Conservation (phyloP, 2,888 invertebrate species). For the Agrochola circellaris region DNA sequence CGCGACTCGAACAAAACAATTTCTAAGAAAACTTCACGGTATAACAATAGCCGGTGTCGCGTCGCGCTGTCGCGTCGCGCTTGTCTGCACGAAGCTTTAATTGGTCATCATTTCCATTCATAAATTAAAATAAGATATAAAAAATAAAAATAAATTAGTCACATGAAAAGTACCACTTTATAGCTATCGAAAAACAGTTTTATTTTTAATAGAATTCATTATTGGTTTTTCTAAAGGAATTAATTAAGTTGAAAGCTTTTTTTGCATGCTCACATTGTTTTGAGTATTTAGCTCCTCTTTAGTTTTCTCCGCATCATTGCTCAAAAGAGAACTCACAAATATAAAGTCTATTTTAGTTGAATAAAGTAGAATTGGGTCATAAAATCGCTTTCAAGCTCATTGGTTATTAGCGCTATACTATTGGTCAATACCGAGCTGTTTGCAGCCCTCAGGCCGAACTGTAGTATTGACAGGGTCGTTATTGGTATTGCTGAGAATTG, state of each 20-base stretch:
- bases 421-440: conserved; percentile 28
- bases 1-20: too few species aligned
- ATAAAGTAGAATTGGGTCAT: conserved; percentile 2
- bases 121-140: too few species aligned
- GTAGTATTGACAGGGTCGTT: conserved; percentile 28
- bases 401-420: conserved; percentile 29
- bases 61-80: too few species aligned
- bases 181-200: not conserved
- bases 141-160: too few species aligned
- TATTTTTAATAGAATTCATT: not conserved
- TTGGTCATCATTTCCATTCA: too few species aligned
- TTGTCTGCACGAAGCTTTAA: not conserved
- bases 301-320: not conserved
- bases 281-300: not conserved
- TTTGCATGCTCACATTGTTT: not conserved
- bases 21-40: too few species aligned
- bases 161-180: not conserved
- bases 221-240: not conserved
- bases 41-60: too few species aligned
- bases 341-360: not conserved
- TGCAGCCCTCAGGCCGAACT: conserved; percentile 1
- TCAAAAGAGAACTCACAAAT: not conserved
- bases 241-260: not conserved
- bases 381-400: conserved; percentile 5
- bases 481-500: conserved; percentile 15